Conservation (phyloP, 2,113 vertebrate species). For the Macroglossus sobrinus region DNA sequence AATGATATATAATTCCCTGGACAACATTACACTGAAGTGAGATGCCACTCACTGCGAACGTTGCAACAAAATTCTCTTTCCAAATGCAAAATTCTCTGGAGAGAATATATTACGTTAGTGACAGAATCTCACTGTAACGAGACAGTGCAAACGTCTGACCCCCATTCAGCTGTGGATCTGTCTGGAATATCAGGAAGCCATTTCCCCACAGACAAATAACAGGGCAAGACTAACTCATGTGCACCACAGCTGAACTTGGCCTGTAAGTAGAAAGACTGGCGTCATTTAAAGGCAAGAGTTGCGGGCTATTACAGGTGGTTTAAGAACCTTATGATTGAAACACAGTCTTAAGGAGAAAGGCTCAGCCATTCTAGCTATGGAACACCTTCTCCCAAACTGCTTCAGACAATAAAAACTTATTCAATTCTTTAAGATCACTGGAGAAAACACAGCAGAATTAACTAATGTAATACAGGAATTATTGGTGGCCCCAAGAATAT, state of each 20-base stretch:
- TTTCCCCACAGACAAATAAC: constrained; percentile 2
- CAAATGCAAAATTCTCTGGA: constrained; percentile 22
- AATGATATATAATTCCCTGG: neutral
- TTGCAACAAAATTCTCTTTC: constrained; percentile 36
- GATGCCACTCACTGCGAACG: neutral
- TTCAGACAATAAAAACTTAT: neutral
- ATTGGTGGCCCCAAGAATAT: neutral
- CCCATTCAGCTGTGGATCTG: neutral
- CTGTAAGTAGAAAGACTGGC: neutral
- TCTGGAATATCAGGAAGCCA: constrained; percentile 26
- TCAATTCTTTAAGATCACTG: neutral
- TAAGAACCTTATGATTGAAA: neutral
- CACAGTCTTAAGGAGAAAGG: neutral
- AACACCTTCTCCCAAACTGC: neutral
- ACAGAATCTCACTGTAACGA: neutral
- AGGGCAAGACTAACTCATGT: neutral
- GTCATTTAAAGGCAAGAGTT: neutral
- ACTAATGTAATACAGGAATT: neutral
- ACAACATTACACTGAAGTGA: neutral
- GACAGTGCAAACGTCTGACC: neutral
- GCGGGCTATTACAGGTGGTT: neutral
- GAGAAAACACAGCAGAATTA: neutral
- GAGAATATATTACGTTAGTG: neutral
- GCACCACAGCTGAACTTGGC: neutral
- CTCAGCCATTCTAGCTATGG: too few relatives aligned